Base-by-base conservation (phyloP, 2,888 invertebrate species). In the Zygothrica quintamaculata region DNA sequence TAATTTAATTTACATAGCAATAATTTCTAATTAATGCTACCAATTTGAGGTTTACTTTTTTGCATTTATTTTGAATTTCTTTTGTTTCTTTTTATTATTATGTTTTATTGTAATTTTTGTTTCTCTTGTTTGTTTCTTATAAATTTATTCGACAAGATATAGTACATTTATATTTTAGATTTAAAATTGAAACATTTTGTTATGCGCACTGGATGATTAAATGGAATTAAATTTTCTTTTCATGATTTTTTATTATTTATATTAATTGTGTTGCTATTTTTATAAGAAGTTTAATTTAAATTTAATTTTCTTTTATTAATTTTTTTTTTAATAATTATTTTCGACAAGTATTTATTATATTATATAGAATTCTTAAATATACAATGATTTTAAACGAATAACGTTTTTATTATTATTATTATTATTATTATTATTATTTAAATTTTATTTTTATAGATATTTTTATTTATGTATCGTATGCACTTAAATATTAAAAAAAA, bases 1-100 rank as follows among this genome's bases (percentile, higher is more conserved):
- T n/a, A n/a, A n/a, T n/a, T n/a, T n/a, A n/a, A n/a, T n/a, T n/a
- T n/a, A n/a, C n/a, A n/a, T n/a, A n/a, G n/a, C n/a, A n/a, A n/a
- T n/a, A n/a, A n/a, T n/a, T n/a, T n/a, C n/a, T n/a, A n/a, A n/a
- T n/a, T n/a, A n/a, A 29, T 29, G 34, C 5, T 13, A 1, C 1
- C 13, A n/a, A 12, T 4, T 12, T 11, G 34, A 34, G 34, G 34
- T 11, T 12, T 6, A 13, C n/a, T n/a, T 34, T 8, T 31, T 8
- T 31, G 51, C 55, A 43, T 70, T 40, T 22, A 29, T 18, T 70
- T 68, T 70, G 70, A 70, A 44, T 70, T 56, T 40, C 34, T 43
- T 46, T 34, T 26, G 15, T 11, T 36, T 11, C 15, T 22, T 37
- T 12, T 29, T 15, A n/a, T n/a, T n/a, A n/a, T n/a, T n/a, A n/a